Evolutionary conservation across 2,797 vertebrate species (phyloP).

Genomic region (Phrynocephalus guinanensis): DNA sequence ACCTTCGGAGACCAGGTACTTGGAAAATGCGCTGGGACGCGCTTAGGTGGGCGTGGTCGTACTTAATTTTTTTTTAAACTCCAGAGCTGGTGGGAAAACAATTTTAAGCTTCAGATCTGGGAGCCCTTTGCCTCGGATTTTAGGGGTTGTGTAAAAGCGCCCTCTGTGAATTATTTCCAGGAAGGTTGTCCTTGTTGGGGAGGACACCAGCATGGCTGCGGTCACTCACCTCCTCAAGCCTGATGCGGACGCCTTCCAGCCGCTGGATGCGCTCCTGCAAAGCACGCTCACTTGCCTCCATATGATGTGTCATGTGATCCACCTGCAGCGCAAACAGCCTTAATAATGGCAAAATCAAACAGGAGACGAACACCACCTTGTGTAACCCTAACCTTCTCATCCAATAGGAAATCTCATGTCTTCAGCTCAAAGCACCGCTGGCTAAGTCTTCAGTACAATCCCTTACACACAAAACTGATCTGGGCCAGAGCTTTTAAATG

Average conservation of each 20-base stretch:
- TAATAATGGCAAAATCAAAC: neutral
- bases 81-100: too few relatives aligned
- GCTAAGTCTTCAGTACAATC: neutral
- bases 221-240: constrained; percentile 88
- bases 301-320: constrained; percentile 83
- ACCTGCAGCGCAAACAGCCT: constrained; percentile 76
- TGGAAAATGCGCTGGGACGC: too few relatives aligned
- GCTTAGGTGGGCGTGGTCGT: too few relatives aligned
- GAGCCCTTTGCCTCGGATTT: too few relatives aligned
- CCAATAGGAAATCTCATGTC: neutral
- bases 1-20: too few relatives aligned
- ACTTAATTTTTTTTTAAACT: too few relatives aligned
- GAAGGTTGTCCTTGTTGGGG: neutral
- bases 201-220: neutral
- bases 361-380: too few relatives aligned
- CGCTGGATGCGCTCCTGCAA: constrained; percentile 88
- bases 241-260: constrained; percentile 85
- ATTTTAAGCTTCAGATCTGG: too few relatives aligned
- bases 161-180: neutral
- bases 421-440: neutral
- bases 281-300: constrained; percentile 84
- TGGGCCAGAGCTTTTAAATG: neutral
- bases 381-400: neutral
- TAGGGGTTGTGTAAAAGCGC: too few relatives aligned
- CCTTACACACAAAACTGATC: neutral